Conservation (phyloP, 2,888 invertebrate genomes). For the Acholoe squamosa region DNA sequence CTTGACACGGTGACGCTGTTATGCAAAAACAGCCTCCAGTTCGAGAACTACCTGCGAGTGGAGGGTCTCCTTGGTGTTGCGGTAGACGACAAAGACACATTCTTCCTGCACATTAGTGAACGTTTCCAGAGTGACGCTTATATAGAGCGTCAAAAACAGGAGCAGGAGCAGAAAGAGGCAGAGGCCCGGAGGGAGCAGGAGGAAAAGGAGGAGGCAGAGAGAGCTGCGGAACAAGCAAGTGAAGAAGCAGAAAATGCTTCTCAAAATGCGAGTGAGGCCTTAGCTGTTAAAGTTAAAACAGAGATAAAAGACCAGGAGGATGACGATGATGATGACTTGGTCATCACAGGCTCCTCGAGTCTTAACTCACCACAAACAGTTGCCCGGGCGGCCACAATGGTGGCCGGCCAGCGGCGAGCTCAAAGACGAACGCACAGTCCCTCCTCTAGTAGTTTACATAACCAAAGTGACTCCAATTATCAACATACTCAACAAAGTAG, state of each 20-base stretch:
- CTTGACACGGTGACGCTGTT: conserved; percentile 43
- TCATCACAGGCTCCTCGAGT: conserved; percentile 32
- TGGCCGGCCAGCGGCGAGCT: conserved; percentile 46
- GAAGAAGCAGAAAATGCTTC: neutral
- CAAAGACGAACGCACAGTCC: conserved; percentile 37
- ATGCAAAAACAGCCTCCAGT: conserved; percentile 48
- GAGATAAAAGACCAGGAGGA: conserved; percentile 9
- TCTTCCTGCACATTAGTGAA: conserved; percentile 49
- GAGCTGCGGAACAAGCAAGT: neutral
- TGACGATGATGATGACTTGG: conserved; percentile 1
- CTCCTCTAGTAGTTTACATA: neutral
- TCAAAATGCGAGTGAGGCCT: conserved; percentile 12
- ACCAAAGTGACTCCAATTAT: conserved; percentile 1
- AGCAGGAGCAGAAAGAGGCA: conserved; percentile 25
- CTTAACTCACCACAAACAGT: conserved; percentile 29
- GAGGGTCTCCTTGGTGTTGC: conserved; percentile 45
- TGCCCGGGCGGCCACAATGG: neutral
- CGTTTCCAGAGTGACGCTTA: conserved; percentile 46
- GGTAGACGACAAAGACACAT: conserved; percentile 45
- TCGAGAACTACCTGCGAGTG: conserved; percentile 48
- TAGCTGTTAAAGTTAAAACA: conserved; percentile 26
- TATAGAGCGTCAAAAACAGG: neutral
- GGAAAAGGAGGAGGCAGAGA: neutral
- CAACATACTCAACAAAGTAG: neutral
- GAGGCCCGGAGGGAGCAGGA: neutral